Conservation (phyloP, 1,140 invertebrate species). For the Metopolophium dirhodum region DNA sequence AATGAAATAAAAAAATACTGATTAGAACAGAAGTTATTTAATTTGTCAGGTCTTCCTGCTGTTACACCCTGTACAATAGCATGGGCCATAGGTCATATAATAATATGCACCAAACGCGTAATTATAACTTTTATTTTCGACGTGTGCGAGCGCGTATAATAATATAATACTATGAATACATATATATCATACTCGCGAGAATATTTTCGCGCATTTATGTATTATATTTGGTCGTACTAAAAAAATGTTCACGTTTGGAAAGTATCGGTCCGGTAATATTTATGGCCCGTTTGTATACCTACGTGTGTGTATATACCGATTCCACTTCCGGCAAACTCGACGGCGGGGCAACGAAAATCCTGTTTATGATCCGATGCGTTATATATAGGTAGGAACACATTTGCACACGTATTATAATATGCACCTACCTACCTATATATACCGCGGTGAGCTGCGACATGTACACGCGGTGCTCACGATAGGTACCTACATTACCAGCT, state of each 20-base stretch:
- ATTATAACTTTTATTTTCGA: background rate
- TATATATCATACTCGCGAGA: background rate
- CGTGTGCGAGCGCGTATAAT: background rate
- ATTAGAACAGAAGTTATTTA: no score
- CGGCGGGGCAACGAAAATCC: background rate
- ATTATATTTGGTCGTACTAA: background rate
- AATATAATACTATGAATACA: background rate
- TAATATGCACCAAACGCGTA: background rate
- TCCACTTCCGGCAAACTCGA: background rate
- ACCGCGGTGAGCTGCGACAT: background rate
- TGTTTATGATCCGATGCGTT: background rate
- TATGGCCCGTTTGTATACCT: background rate
- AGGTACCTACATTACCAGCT: background rate
- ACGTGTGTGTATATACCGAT: background rate
- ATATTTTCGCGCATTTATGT: background rate
- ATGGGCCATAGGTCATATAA: background rate
- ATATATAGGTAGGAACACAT: background rate
- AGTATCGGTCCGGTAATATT: constrained; percentile 12
- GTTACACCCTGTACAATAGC: no score
- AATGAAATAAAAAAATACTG: no score
- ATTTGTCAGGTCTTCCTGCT: no score
- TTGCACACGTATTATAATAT: background rate
- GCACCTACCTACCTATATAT: no score
- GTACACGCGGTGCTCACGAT: no score
- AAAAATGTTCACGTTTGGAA: constrained; percentile 32